These are phyloP conservation scores for Aplochiton taeniatus DNA, from an alignment of 2,797 vertebrate species.

Conservation along the genomic window DNA sequence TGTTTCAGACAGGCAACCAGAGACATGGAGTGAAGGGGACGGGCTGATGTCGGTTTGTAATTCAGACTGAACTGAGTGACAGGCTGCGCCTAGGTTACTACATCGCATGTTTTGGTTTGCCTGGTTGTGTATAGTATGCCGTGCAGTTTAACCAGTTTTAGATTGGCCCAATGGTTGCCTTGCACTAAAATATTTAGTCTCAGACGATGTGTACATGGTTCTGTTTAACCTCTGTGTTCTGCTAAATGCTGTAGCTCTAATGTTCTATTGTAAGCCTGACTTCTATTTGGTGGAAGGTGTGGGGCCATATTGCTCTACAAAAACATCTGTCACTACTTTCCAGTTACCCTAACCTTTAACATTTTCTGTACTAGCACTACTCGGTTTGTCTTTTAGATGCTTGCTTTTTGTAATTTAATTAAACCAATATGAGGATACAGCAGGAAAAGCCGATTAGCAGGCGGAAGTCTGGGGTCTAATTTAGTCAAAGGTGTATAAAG, in stretches of 20 bases:
- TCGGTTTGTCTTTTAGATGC: too few species aligned
- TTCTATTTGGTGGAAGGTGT: constrained; percentile 3
- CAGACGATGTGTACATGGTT: not conserved
- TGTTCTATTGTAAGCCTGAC: constrained; percentile 10
- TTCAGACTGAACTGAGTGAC: not conserved
- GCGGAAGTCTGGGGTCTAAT: not conserved
- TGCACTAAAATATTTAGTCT: not conserved
- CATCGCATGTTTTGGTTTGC: not conserved
- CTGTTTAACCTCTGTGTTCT: not conserved
- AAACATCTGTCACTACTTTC: not conserved
- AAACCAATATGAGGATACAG: too few species aligned
- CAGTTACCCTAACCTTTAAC: not conserved
- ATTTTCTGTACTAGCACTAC: too few species aligned
- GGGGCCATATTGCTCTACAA: not conserved
- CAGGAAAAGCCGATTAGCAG: too few species aligned
- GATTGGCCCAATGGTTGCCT: too few species aligned
- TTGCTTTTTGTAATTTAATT: too few species aligned
- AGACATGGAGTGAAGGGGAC: not conserved
- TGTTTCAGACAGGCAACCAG: not conserved
- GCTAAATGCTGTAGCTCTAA: not conserved
- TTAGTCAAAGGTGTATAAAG: not conserved
- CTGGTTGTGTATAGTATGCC: not conserved
- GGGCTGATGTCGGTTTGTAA: not conserved
- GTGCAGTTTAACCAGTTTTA: too few species aligned
- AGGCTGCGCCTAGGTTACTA: not conserved